Evolutionary conservation across 1,140 invertebrate genomes (phyloP), one percentile per base, ranked within the genome.

Genomic region (Eulimnadia texana): DNA sequence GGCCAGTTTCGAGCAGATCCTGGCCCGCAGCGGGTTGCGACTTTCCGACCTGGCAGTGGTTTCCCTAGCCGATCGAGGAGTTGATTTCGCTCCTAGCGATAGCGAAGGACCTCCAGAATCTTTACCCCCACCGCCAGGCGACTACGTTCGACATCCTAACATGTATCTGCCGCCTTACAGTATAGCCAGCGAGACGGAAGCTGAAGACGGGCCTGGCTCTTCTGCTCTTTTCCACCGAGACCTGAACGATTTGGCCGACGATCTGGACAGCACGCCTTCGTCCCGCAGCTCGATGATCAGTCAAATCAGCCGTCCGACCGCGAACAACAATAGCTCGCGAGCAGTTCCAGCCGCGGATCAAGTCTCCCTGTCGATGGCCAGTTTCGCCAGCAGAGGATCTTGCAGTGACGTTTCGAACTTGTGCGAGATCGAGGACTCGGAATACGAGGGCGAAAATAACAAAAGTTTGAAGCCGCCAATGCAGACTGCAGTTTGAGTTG

Each of bases 351-450:
- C 68, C 67, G 56, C 85, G 68, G 86, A 89, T 72, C 77, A 83
- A 61, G 81, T 85, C 72, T 87, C 85, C 47, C 74, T 90, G 63
- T 77, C 87, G 42, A 78, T 79, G 56, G 78, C 78, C 57, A 78
- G 77, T 51, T 84, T 79, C 50, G 84, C 83, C 3, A 85, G 82
- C 64, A 85, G 72, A 57, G 72, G 70, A 9, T 73, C 73, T 13
- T 70, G 85, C 70, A 92, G 88, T 73, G 88, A 91, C 72, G 77
- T 91, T 56, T 91, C 89, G 22, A 84, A 86, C 74, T 78, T 93
- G 28, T 93, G 90, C 78, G 90, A 93, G 78, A 91, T 93, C 69
- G 90, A 93, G 74, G 90, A 93, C 74, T 88, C 85, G n/a, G 87
- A 90, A 59, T 50, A 65, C 23, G 33, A 64, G 56, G 29, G 58